A percentile compares a stretch with the other conserved stretches of the same genome.
These are phyloP conservation scores for Crotalus horridus DNA, from an alignment of 2,113 vertebrate genomes.

Conservation along the genomic window DNA sequence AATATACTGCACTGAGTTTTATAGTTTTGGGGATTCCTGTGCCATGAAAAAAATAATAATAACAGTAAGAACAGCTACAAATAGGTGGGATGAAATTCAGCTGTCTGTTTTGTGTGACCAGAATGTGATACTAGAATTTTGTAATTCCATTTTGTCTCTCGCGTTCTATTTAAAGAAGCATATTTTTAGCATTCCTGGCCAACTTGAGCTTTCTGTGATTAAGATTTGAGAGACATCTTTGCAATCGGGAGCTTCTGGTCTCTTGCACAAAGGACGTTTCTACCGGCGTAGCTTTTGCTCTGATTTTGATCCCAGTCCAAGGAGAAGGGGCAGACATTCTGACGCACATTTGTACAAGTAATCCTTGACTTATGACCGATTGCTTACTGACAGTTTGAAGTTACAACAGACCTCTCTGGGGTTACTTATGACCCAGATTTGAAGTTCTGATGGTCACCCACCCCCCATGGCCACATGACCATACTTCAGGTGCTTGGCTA, in stretches of 20 bases:
- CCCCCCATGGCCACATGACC: no score
- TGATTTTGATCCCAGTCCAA: background rate
- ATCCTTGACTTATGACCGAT: background rate
- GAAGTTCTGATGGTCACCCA: no score
- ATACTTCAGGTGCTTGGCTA: background rate
- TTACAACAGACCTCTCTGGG: background rate
- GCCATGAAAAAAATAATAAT: background rate
- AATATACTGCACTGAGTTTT: background rate
- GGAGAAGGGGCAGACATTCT: background rate
- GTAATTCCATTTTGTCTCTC: background rate
- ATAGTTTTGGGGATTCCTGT: background rate
- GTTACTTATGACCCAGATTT: background rate
- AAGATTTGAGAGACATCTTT: background rate
- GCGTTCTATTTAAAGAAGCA: background rate
- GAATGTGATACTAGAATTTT: background rate
- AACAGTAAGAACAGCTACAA: background rate
- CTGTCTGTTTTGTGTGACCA: background rate
- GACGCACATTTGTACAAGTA: background rate
- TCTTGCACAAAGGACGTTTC: background rate
- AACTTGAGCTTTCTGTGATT: background rate
- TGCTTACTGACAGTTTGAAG: background rate
- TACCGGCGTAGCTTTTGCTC: background rate
- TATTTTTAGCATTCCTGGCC: background rate
- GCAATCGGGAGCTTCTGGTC: background rate
- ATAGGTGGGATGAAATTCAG: background rate